Base-by-base conservation (phyloP, 2,888 invertebrate genomes). In the Drosophila niveifrons region DNA sequence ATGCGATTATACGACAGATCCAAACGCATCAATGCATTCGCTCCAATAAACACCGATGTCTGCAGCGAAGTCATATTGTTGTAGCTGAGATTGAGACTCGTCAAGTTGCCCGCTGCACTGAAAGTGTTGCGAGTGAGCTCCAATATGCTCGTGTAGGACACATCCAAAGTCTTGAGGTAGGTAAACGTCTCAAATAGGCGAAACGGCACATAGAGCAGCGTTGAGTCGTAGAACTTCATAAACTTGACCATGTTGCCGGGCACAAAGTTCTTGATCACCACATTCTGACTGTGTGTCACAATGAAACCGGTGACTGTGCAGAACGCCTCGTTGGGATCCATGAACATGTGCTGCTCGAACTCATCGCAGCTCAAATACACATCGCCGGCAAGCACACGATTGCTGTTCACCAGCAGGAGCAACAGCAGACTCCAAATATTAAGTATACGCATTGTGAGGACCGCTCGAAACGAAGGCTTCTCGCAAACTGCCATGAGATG, bases 201-300 rank as follows among this genome's bases (percentile, higher is more conserved):
- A 6, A 91, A 91, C 3, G 92, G 92, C 72, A 92, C 80, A 70
- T 91, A 92, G 52, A 92, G 75, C 53, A 92, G 55, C 6, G 89
- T 79, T 0, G 92, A 92, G 13, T 92, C 91, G 69, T 92, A 92
- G 77, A 92, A 92, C 59, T 92, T 92, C 90, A 92, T 91, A 64
- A 91, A 91, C 73, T 90, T 91, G 4, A 91, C 91, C 78, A 86
- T 82, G 47, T 91, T 90, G 0, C 90, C 88, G 31, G 82, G 84
- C 3, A 79, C 59, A 66, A 91, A 89, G 31, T 88, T 82, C 29
- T 89, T 85, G 18, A 92, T 87, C 64, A 91, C 90, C 2, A 92
- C 82, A 66, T 90, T 90, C 64, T 92, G 92, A 62, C 90, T 91
- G 64, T 92, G 92, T 0, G 90, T 91, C n/a, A 92, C 91, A 15